Percentiles rank a stretch among this genome's conserved stretches.
Evolutionary conservation across 2,888 invertebrate genomes (phyloP).

Genomic region (Iselma pallidipennis): DNA sequence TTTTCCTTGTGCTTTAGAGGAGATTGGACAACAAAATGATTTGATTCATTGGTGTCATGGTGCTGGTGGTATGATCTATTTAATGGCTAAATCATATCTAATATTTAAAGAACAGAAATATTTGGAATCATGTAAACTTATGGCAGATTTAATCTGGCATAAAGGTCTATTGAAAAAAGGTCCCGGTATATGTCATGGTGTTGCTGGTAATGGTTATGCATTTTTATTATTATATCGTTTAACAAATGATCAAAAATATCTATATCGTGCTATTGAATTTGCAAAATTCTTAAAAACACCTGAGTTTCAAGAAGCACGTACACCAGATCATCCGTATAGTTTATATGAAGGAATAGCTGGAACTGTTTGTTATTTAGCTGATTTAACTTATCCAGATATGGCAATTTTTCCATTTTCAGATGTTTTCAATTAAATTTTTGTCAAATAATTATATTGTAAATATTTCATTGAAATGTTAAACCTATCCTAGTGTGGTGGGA

Average conservation of each 20-base stretch:
- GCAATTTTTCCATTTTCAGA: conserved; percentile 86
- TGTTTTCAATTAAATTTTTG: conserved; percentile 59
- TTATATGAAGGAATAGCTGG: conserved; percentile 88
- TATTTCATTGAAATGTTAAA: no score
- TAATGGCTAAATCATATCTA: conserved; percentile 80
- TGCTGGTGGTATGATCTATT: conserved; percentile 78
- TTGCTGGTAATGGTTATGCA: conserved; percentile 81
- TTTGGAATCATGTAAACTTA: conserved; percentile 66
- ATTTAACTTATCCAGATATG: conserved; percentile 71
- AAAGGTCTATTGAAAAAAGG: conserved; percentile 85
- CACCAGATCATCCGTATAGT: conserved; percentile 81
- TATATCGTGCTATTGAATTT: conserved; percentile 76
- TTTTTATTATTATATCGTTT: conserved; percentile 75
- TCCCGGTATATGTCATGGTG: conserved; percentile 88
- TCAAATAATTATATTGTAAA: no score
- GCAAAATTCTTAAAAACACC: conserved; percentile 72
- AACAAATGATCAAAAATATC: conserved; percentile 70
- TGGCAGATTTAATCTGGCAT: conserved; percentile 79
- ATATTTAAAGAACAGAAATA: conserved; percentile 75
- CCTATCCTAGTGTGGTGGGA: no score
- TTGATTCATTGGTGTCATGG: conserved; percentile 93
- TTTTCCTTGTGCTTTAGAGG: conserved; percentile 67
- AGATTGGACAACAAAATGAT: conserved; percentile 66
- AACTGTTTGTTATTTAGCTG: conserved; percentile 79
- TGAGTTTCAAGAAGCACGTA: conserved; percentile 69